Evolutionary conservation across 2,888 invertebrate genomes (phyloP), one percentile per base, ranked within the genome.

Genomic region (Acleris sparsana): DNA sequence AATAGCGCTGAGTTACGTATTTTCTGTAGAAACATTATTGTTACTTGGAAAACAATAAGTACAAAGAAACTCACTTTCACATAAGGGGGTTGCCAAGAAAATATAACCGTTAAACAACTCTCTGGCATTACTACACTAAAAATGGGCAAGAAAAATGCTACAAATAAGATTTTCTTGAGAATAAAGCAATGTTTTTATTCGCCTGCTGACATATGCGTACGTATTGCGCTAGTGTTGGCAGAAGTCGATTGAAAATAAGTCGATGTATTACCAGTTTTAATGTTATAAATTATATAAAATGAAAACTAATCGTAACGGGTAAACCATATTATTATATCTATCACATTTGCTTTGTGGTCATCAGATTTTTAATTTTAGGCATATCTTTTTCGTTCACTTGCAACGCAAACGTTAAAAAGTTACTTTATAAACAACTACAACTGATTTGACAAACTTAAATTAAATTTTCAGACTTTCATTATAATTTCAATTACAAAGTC

Each of bases 131-230:
- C 44, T 52, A 52, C n/a, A n/a, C 39, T 5, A 22, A 46, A 53
- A 33, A 44, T 11, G 43, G 43, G 44, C 29, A 52, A 57, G 33
- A 53, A 53, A 33, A 61, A 61, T 7, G n/a, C 17, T 44, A 20
- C 43, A 57, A 44, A 55, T 57, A 52, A 57, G 44, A 57, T 57
- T 52, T 57, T 57, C 57, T 46, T 63, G 46, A 53, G 53, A 63
- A 63, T 53, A 58, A 63, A 59, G 53, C 63, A 48, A 22, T 29
- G 33, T 59, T 63, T 57, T 63, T 63, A 63, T 63, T 53, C 53
- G 39, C 46, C 58, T 53, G 39, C 52, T 22, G 22, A 63, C 58
- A 53, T 58, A 63, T 63, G 63, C 48, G 58, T 59, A 22, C 17
- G 18, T 46, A 25, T 20, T 20, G 29, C 20, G 22, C 53, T 53